These are phyloP conservation scores for Nowickia ferox DNA, from an alignment of 2,888 invertebrate genomes.

Conservation along the genomic window DNA sequence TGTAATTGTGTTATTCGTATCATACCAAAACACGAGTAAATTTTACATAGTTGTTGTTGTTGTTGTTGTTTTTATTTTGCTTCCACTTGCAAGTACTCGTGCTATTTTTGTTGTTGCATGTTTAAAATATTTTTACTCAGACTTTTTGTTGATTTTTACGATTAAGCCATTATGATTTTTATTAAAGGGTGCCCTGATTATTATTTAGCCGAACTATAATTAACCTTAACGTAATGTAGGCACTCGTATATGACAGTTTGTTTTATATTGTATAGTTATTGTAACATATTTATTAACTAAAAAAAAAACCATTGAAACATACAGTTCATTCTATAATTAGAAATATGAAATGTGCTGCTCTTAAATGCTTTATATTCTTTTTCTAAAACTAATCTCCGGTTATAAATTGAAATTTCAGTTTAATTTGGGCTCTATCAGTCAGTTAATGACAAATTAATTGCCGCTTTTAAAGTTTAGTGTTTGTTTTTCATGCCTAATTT, in stretches of 20 bases:
- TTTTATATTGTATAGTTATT: not conserved
- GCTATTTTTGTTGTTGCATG: not conserved
- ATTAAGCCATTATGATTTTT: conserved; percentile 38
- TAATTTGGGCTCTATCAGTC: conserved; percentile 31
- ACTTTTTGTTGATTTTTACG: conserved; percentile 12
- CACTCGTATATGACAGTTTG: conserved; percentile 44
- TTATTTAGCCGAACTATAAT: conserved; percentile 36
- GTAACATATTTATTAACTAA: not conserved
- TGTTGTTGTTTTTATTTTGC: conserved; percentile 3
- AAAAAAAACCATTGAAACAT: conserved; percentile 7
- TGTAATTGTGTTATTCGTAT: not conserved
- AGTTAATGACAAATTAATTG: conserved; percentile 50
- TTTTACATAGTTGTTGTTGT: conserved; percentile 12
- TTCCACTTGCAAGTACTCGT: not conserved
- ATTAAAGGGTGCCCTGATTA: conserved; percentile 26
- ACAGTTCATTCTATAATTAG: not conserved
- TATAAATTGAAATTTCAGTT: conserved; percentile 41
- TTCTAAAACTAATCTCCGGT: not conserved
- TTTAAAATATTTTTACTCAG: not conserved
- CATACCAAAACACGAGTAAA: not conserved
- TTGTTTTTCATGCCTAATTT: not conserved
- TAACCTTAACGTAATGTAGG: conserved; percentile 49
- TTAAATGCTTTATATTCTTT: not conserved
- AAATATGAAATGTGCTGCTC: no score
- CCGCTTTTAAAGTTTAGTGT: not conserved